Conservation (phyloP, 2,797 vertebrate genomes). For the Sciurus carolinensis region DNA sequence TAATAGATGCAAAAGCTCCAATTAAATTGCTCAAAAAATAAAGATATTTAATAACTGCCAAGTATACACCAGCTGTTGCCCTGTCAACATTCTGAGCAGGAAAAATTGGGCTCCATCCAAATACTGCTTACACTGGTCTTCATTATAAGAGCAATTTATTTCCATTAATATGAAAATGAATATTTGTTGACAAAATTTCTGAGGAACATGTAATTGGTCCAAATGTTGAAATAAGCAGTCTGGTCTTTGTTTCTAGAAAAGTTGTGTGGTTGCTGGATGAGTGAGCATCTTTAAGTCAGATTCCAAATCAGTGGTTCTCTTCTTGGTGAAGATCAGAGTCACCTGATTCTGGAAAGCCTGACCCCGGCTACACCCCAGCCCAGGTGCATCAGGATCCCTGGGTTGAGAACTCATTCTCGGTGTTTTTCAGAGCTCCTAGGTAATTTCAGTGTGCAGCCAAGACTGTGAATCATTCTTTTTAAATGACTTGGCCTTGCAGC, state of each 20-base stretch:
- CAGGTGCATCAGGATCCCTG: neutral
- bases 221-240: conserved; percentile 51
- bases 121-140: conserved; percentile 43
- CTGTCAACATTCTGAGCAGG: conserved; percentile 56
- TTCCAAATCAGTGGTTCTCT: conserved; percentile 8
- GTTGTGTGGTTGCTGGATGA: neutral
- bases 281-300: conserved; percentile 41
- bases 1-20: conserved; percentile 56
- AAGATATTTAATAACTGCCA: conserved; percentile 66
- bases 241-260: conserved; percentile 25
- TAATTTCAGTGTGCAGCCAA: neutral
- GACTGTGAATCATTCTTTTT: neutral
- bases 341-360: conserved; percentile 15
- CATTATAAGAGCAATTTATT: conserved; percentile 67
- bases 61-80: conserved; percentile 28
- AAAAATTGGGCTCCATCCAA: conserved; percentile 50
- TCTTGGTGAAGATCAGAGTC: conserved; percentile 44
- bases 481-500: neutral
- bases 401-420: neutral
- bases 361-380: neutral
- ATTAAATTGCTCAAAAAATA: conserved; percentile 68
- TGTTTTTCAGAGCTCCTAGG: conserved; percentile 21
- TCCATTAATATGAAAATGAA: conserved; percentile 63
- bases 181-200: conserved; percentile 66
- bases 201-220: conserved; percentile 2